Conservation (phyloP, 2,113 vertebrate species). For the Panthera leo region DNA sequence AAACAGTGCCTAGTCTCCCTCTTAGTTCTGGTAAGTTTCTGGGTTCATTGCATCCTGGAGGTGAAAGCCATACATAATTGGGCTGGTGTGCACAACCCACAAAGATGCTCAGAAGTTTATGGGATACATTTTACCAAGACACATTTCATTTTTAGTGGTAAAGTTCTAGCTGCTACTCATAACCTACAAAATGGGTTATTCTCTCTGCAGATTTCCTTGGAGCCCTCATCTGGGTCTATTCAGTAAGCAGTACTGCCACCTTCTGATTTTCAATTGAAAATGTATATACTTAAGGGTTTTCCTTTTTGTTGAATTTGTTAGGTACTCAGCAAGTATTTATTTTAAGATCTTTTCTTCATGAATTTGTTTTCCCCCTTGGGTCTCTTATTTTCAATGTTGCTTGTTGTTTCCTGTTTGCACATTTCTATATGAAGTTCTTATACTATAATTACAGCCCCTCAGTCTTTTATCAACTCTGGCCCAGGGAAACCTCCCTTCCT, state of each 20-base stretch:
- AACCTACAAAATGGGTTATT: slow-evolving; percentile 61
- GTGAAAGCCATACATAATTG: background rate
- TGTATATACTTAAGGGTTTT: slow-evolving; percentile 14
- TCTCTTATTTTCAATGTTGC: slow-evolving; percentile 28
- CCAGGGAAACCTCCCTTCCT: background rate
- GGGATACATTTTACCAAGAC: background rate
- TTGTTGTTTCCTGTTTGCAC: slow-evolving; percentile 17
- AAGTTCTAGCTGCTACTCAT: background rate
- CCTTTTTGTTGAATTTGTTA: background rate
- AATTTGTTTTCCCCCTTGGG: background rate
- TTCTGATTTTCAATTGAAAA: slow-evolving; percentile 79
- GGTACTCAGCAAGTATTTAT: slow-evolving; percentile 26
- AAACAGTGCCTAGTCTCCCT: background rate
- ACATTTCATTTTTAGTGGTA: slow-evolving; percentile 9
- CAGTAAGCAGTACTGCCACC: slow-evolving; percentile 84
- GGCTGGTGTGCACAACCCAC: background rate
- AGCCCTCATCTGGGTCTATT: background rate
- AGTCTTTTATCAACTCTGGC: background rate
- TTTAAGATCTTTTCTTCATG: slow-evolving; percentile 31
- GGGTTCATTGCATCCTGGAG: background rate
- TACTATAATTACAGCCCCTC: slow-evolving; percentile 28
- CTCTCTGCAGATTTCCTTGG: slow-evolving; percentile 13
- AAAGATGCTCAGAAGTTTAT: background rate
- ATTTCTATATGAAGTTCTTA: slow-evolving; percentile 45
- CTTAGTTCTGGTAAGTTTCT: background rate